Evolutionary conservation across 1,140 invertebrate genomes (phyloP), one percentile per base, ranked within the genome.

Genomic region (Solen grandis): DNA sequence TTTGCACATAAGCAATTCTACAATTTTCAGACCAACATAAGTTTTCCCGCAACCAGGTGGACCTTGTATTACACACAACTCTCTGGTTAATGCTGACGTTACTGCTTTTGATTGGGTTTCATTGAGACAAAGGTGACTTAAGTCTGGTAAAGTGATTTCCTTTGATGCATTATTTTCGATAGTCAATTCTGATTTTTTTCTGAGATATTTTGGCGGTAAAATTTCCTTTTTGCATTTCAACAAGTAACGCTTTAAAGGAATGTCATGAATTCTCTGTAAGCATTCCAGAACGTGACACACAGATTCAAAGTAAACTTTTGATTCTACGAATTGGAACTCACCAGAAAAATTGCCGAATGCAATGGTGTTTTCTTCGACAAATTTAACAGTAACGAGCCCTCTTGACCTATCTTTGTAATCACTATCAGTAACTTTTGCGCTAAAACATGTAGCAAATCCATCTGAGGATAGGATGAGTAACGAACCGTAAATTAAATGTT

Each of bases 11-110:
- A n/a, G n/a, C n/a, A n/a, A n/a, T n/a, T n/a, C n/a, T n/a, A n/a
- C n/a, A n/a, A n/a, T n/a, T n/a, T n/a, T n/a, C n/a, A n/a, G n/a
- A n/a, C n/a, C 90, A 35, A 91, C 77, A 65, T 87, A 89, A 36
- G 89, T 86, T 81, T 90, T 88, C 59, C 91, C 89, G 27, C 87
- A 90, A 22, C 88, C 91, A 35, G 86, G 89, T 38, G 87, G 93
- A n/a, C 85, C 94, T 93, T 97, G 96, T 81, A 97, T 97, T 0
- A 97, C 90, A 4, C 94, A 89, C 27, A 94, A 65, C 78, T 93
- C 91, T 63, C 89, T 91, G 16, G 88, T 92, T 2, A 94, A 83
- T 16, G 92, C 92, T 19, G 84, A 82, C 65, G 89, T 83, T 27
- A 94, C 72, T 5, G 94, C 94, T 62, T 87, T 73, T 59, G 82